A percentile compares a stretch with the other conserved stretches of the same genome.
Conservation (phyloP, 2,888 invertebrate genomes). For the Emmelina monodactyla region DNA sequence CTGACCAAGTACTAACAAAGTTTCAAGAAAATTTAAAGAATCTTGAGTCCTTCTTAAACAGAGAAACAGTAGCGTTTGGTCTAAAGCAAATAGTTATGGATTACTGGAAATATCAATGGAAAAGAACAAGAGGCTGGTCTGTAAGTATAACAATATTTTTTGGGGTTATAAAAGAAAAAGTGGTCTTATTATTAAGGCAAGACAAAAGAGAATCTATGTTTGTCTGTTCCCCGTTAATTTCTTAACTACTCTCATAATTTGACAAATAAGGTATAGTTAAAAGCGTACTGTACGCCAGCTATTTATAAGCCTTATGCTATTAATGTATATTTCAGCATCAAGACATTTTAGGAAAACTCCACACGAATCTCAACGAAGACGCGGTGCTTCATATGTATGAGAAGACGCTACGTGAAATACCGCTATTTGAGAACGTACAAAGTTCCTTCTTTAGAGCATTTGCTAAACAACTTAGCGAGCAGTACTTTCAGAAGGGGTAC, state of each 20-base stretch:
- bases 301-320: too few relatives aligned
- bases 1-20: slow-evolving; percentile 49
- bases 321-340: slow-evolving; percentile 41
- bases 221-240: neutral
- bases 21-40: slow-evolving; percentile 56
- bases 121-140: slow-evolving; percentile 58
- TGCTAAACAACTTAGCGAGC: slow-evolving; percentile 51
- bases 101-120: slow-evolving; percentile 61
- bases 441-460: slow-evolving; percentile 61
- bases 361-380: slow-evolving; percentile 63
- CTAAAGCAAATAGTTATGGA: slow-evolving; percentile 42
- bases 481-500: slow-evolving; percentile 53
- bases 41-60: slow-evolving; percentile 44
- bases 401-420: slow-evolving; percentile 57
- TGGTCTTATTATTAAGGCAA: neutral
- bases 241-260: neutral
- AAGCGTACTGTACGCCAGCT: too few relatives aligned
- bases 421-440: slow-evolving; percentile 59
- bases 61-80: slow-evolving; percentile 40
- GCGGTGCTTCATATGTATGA: slow-evolving; percentile 62
- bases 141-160: slow-evolving; percentile 23
- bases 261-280: too few relatives aligned
- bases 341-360: slow-evolving; percentile 52
- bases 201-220: neutral
- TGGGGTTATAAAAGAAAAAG: neutral